A percentile compares a stretch with the other conserved stretches of the same genome.
phyloP scores from a whole-genome alignment of 2,888 invertebrate genomes.

The Tanaodytes sp. region DNA sequence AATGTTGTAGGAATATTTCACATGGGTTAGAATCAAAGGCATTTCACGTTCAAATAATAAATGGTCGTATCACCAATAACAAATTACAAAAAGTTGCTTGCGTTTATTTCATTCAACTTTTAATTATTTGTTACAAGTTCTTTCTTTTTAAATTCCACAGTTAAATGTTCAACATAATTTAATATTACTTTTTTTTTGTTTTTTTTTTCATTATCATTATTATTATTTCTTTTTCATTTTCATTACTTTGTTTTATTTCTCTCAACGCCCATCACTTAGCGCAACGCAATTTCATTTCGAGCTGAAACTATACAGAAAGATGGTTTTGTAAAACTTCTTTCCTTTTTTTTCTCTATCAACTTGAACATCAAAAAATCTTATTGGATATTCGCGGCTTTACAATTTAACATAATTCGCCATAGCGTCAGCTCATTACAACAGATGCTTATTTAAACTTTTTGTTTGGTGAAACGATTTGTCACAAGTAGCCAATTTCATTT shows the following conservation, averaged over 20 bases:
- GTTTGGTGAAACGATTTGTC: slow-evolving; percentile 15
- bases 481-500: slow-evolving; percentile 45
- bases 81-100: slow-evolving; percentile 11
- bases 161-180: slow-evolving; percentile 7
- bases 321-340: no score
- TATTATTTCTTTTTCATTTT: no score
- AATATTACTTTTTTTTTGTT: slow-evolving; percentile 3
- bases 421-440: slow-evolving; percentile 30
- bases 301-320: slow-evolving; percentile 32
- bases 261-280: slow-evolving; percentile 45
- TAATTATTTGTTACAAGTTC: slow-evolving; percentile 18
- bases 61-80: slow-evolving; percentile 9
- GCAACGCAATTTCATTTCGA: slow-evolving; percentile 36
- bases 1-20: no score
- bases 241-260: no score
- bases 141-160: no score
- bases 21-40: no score
- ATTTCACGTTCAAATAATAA: slow-evolving; percentile 21
- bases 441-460: slow-evolving; percentile 22
- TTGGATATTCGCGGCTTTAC: slow-evolving; percentile 1
- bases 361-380: not conserved
- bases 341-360: not conserved
- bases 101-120: slow-evolving; percentile 15
- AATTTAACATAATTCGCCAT: slow-evolving; percentile 15
- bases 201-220: not conserved